These are phyloP conservation scores for Emydura subglobosa DNA, from an alignment of 2,113 vertebrate species.

Conservation along the genomic window DNA sequence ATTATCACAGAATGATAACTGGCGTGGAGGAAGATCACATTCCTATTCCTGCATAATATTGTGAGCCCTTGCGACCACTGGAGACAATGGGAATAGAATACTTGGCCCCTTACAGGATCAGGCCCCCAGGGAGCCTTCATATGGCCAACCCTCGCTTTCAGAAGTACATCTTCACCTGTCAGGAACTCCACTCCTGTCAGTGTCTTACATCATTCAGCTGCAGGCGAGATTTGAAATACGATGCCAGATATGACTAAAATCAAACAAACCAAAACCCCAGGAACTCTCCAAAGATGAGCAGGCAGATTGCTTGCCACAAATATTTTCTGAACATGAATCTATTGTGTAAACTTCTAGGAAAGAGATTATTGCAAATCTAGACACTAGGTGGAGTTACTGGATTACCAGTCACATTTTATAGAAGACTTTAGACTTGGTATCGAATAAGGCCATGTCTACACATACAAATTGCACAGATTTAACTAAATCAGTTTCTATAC, in stretches of 20 bases:
- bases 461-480: background rate
- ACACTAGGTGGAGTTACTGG: constrained; percentile 66
- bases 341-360: background rate
- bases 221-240: background rate
- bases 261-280: background rate
- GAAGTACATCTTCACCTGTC: background rate
- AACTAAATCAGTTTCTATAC: background rate
- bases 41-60: background rate
- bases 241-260: background rate
- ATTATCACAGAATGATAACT: background rate
- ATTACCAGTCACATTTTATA: background rate
- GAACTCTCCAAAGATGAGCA: background rate
- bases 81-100: too few relatives aligned
- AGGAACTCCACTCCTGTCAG: background rate
- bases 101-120: background rate
- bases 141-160: background rate
- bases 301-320: background rate
- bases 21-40: too few relatives aligned
- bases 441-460: background rate
- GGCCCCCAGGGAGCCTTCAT: background rate
- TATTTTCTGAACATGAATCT: background rate
- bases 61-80: background rate
- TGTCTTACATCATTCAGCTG: background rate
- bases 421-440: background rate
- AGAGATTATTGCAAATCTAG: background rate